phyloP scores from a whole-genome alignment of 2,113 vertebrate species.

The Phylloscopus trochilus region DNA sequence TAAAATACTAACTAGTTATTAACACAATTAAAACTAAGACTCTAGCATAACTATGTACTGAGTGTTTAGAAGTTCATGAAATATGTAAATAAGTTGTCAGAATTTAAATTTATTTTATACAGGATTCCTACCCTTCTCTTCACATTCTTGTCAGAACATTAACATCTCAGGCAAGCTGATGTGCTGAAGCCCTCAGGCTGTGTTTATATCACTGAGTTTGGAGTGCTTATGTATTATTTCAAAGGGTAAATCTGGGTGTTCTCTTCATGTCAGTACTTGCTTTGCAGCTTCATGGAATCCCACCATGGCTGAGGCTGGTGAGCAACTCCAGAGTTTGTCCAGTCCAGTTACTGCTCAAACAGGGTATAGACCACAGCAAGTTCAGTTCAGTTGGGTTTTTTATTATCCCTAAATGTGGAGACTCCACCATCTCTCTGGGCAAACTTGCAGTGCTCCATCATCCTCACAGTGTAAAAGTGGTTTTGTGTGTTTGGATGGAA shows the following conservation, averaged over 20 bases:
- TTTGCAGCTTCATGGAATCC: neutral
- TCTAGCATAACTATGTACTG: too few relatives aligned
- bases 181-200: neutral
- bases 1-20: neutral
- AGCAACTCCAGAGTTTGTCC: neutral
- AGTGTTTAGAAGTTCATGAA: neutral
- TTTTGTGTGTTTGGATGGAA: neutral
- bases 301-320: neutral
- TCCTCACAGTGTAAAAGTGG: neutral
- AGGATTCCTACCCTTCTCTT: neutral
- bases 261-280: neutral
- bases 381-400: neutral
- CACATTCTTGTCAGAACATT: neutral
- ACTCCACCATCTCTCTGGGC: neutral
- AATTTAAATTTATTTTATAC: neutral
- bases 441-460: neutral
- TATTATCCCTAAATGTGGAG: neutral
- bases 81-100: neutral
- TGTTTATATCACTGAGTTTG: neutral
- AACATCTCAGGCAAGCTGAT: neutral
- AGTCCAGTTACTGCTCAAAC: neutral
- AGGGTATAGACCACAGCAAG: neutral
- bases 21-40: neutral
- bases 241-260: neutral
- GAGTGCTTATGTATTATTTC: neutral